These are phyloP conservation scores for Linurgus olivaceus DNA, from an alignment of 2,797 vertebrate genomes.

Conservation along the genomic window DNA sequence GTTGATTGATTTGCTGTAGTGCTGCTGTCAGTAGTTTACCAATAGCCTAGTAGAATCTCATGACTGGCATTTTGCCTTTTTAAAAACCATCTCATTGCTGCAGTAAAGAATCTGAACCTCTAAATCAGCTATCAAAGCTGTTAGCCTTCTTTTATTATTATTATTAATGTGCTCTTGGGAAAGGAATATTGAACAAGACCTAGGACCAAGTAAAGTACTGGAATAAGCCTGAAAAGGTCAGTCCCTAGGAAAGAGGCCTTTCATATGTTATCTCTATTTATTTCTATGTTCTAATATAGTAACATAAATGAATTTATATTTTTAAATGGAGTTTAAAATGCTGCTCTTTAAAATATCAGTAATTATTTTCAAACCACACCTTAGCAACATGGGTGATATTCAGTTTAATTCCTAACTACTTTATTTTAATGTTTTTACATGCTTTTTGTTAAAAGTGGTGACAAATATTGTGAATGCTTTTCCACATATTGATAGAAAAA, in stretches of 20 bases:
- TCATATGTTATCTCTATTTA: constrained; percentile 54
- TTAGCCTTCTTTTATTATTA: constrained; percentile 61
- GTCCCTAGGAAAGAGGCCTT: constrained; percentile 70
- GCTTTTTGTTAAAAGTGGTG: constrained; percentile 10
- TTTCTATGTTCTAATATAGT: constrained; percentile 59
- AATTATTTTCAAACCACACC: constrained; percentile 41
- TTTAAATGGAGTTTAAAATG: constrained; percentile 58
- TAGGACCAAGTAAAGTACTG: constrained; percentile 73
- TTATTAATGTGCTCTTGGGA: constrained; percentile 74
- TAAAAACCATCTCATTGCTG: constrained; percentile 76
- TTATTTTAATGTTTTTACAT: constrained; percentile 37
- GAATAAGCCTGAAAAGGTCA: constrained; percentile 80
- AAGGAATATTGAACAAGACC: constrained; percentile 77
- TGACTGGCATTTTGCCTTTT: constrained; percentile 81
- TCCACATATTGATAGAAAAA: background rate
- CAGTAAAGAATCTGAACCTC: constrained; percentile 64
- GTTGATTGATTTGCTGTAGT: constrained; percentile 74
- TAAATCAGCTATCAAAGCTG: constrained; percentile 67
- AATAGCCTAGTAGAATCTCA: constrained; percentile 73
- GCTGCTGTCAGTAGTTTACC: constrained; percentile 81
- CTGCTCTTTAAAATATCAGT: background rate
- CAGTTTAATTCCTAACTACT: constrained; percentile 54
- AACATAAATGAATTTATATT: constrained; percentile 38
- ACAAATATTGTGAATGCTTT: constrained; percentile 5
- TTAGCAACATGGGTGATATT: constrained; percentile 14